Evolutionary conservation across 2,113 vertebrate genomes (phyloP), one percentile per base, ranked within the genome.

Genomic region (Panthera uncia): DNA sequence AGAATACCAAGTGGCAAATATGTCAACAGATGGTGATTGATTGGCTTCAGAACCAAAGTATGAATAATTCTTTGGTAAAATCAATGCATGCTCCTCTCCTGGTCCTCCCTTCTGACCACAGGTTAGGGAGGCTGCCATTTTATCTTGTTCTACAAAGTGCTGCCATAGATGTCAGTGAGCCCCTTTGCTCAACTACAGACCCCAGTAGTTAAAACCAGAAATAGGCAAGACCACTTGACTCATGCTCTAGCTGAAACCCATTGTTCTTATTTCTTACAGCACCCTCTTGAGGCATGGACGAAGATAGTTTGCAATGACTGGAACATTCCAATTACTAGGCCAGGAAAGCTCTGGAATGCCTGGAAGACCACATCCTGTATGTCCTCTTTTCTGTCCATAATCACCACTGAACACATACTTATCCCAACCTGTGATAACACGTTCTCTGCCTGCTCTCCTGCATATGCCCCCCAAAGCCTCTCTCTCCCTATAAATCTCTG

Each of bases 31-130:
- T 33, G 7, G 31, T 36, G 29, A 82, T 1, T 55, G 78, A 79
- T 0, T 61, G 65, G 63, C 61, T 50, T 85, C 52, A 80, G 68
- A 74, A 80, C 36, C 73, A 50, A 82, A 18, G 5, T 11, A 38
- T 71, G 57, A 79, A 57, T 74, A 76, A 48, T 83, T 94, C 69
- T 82, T 85, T 83, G 68, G 79, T 86, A 92, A 97, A 63, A 82
- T 78, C 13, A 12, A 14, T 57, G 55, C 3, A 4, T 33, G 31
- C 0, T 48, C 5, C 45, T 38, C 57, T 76, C 13, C 27, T 63
- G 21, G 33, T n/a, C 18, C 23, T 96, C 23, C 36, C 33, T 95
- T 90, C 84, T 65, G 45, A 38, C n/a, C 80, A 41, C 50, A 31
- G 25, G 63, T 55, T 86, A 63, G 68, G 16, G 27, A 74, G 31